A percentile compares a stretch with the other conserved stretches of the same genome.
phyloP scores from a whole-genome alignment of 2,113 vertebrate species.

The Labeo rohita region DNA sequence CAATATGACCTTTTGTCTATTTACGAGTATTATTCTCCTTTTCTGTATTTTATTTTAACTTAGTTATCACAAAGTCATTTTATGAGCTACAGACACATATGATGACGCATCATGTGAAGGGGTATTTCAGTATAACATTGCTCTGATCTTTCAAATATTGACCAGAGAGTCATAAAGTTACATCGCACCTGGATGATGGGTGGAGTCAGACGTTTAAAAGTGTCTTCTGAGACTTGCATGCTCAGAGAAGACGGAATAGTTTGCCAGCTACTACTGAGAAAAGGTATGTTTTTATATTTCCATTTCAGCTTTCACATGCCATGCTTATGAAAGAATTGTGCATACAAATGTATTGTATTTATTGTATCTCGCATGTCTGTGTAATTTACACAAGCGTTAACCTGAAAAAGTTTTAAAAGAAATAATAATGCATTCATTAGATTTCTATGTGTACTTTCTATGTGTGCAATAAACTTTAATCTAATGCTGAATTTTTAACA shows the following conservation, averaged over 20 bases:
- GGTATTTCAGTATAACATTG: neutral
- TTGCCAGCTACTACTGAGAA: neutral
- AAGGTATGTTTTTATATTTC: neutral
- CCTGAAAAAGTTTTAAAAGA: neutral
- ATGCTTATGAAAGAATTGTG: neutral
- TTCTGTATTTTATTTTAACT: neutral
- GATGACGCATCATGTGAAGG: neutral
- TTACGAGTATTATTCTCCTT: neutral
- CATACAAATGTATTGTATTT: neutral
- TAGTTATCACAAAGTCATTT: neutral
- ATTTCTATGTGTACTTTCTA: neutral
- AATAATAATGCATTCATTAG: neutral
- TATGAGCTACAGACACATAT: neutral
- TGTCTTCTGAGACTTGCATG: neutral
- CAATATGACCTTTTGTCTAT: neutral
- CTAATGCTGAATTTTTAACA: neutral
- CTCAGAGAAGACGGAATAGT: neutral
- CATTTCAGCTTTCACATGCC: neutral
- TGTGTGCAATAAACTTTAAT: neutral
- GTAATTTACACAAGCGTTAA: neutral
- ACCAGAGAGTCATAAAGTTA: neutral
- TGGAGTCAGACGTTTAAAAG: neutral
- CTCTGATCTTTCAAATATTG: neutral
- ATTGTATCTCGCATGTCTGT: neutral
- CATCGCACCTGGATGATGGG: neutral